Evolutionary conservation across 2,113 vertebrate genomes (phyloP), one percentile per base, ranked within the genome.

Genomic region (Semnopithecus entellus): DNA sequence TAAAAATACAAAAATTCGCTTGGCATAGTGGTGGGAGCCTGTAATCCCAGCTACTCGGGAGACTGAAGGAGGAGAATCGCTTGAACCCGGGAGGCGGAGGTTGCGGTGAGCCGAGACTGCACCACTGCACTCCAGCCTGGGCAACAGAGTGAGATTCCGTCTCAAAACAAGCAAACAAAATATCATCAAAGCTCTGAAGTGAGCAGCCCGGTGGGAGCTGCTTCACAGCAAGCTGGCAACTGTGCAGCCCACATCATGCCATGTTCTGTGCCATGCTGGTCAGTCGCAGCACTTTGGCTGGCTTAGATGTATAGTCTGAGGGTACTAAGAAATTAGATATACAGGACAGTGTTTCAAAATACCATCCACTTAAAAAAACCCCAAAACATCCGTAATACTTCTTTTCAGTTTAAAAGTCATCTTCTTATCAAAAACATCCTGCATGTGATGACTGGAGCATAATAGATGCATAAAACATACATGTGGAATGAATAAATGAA

Each of bases 231-330:
- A 30, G 38, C 40, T n/a, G 20, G 35, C 17, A 17, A 23, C 7
- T 0, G 3, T 1, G 35, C 32, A 59, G 38, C 35, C 27, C 12
- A 0, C 1, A 12, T 0, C 0, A 6, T 5, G 18, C n/a, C 70
- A 5, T 0, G 25, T 10, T 25, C 48, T 14, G 38, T 3, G 66
- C 27, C 13, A 1, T 16, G 1, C 8, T 22, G 2, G 32, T 5
- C 13, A 4, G 20, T 25, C 70, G 7, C 25, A 8, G 38, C 18
- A 1, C 70, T 16, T n/a, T 0, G 40, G 45, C 55, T 35, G 17
- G 9, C 76, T 52, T 45, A 38, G 40, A 11, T 6, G 38, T 1
- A 1, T 3, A 11, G 32, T 23, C 20, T 30, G 27, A 70, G n/a
- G 25, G 8, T 52, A 25, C 66, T 40, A 59, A 87, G 57, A 40